These are phyloP conservation scores for Iphiclides podalirius DNA, from an alignment of 2,888 invertebrate species.

Conservation along the genomic window DNA sequence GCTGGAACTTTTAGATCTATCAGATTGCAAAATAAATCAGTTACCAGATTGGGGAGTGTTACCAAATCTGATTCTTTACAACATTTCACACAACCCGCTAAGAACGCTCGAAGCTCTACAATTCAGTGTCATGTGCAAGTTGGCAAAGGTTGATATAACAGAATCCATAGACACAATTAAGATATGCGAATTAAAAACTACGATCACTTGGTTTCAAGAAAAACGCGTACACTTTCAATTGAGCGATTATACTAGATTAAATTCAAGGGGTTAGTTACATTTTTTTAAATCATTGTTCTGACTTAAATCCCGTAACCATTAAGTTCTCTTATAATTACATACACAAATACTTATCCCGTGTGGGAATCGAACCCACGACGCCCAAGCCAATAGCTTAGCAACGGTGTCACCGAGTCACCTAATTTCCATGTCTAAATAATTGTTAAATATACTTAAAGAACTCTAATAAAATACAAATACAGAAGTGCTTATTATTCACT, in stretches of 20 bases:
- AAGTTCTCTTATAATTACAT: too few relatives aligned
- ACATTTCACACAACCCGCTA: slow-evolving; percentile 82
- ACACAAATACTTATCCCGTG: too few relatives aligned
- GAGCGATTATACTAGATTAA: slow-evolving; percentile 57
- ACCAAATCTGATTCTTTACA: slow-evolving; percentile 80
- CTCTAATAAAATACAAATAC: too few relatives aligned
- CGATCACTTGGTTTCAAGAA: slow-evolving; percentile 62
- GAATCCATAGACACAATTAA: slow-evolving; percentile 51
- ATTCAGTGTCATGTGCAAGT: slow-evolving; percentile 82
- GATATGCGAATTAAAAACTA: slow-evolving; percentile 51
- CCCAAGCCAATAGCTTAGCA: too few relatives aligned
- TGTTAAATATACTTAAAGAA: too few relatives aligned
- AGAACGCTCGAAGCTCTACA: slow-evolving; percentile 64
- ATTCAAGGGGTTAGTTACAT: slow-evolving; percentile 52
- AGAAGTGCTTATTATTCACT: too few relatives aligned
- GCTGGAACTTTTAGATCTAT: slow-evolving; percentile 79
- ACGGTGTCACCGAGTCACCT: too few relatives aligned
- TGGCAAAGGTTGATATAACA: slow-evolving; percentile 77
- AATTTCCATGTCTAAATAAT: too few relatives aligned
- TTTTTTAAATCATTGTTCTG: too few relatives aligned
- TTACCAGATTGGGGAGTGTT: slow-evolving; percentile 82
- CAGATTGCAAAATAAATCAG: slow-evolving; percentile 78
- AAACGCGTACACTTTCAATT: slow-evolving; percentile 52
- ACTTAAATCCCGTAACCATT: too few relatives aligned
- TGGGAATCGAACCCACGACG: too few relatives aligned